These are phyloP conservation scores for Accipiter virgatus DNA, from an alignment of 2,113 vertebrate species.

Conservation along the genomic window DNA sequence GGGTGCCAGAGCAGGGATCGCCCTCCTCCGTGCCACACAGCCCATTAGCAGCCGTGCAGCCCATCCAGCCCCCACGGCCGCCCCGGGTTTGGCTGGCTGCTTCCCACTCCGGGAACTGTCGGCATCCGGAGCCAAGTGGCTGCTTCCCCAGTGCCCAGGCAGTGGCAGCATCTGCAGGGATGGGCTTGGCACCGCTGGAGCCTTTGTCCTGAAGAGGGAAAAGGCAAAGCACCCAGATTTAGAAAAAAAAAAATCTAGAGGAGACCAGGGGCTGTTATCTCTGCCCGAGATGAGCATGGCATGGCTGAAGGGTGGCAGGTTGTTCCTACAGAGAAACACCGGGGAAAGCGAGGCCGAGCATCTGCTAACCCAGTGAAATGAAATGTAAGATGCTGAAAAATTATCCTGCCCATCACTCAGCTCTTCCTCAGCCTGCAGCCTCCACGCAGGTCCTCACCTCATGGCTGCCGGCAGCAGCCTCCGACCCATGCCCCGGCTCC, in stretches of 20 bases:
- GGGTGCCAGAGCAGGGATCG: not conserved
- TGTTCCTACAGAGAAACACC: not conserved
- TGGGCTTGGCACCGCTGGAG: not conserved
- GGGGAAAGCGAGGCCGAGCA: not conserved
- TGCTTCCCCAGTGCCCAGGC: not conserved
- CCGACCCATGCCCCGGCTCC: not conserved
- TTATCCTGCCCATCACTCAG: not conserved
- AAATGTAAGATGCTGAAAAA: not conserved
- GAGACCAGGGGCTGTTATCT: not conserved
- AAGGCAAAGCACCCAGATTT: not conserved
- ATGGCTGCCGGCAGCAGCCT: not conserved
- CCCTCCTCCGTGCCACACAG: not conserved
- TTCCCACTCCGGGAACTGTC: not conserved
- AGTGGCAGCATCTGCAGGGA: not conserved
- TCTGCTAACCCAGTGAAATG: not conserved
- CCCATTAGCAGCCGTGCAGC: too few species aligned
- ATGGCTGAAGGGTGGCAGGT: not conserved
- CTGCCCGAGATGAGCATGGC: accelerated
- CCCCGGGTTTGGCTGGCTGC: not conserved
- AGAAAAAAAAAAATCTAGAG: too few species aligned
- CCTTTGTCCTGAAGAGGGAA: not conserved
- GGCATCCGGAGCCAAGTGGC: not conserved
- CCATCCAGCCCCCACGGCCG: not conserved
- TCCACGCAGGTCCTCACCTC: not conserved
- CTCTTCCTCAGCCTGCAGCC: not conserved